Conservation (phyloP, 53 echinoderm and acorn worm genomes). For the Echinometra lucunter region DNA sequence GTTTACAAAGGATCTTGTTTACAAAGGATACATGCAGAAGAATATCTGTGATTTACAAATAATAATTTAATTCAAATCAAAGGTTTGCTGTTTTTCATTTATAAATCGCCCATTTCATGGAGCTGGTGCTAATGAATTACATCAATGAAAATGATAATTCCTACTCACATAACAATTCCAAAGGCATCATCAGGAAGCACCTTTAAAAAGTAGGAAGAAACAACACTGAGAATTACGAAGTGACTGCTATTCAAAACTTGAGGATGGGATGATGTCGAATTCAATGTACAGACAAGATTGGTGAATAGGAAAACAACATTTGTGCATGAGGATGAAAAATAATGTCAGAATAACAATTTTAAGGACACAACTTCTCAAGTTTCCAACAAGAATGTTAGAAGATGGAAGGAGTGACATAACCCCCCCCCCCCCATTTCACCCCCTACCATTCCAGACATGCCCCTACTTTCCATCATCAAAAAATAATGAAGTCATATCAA, state of each 20-base stretch:
- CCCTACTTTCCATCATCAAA: too few relatives aligned
- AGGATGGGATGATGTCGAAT: background rate
- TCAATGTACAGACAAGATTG: background rate
- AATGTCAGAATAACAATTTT: too few relatives aligned
- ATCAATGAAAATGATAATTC: background rate
- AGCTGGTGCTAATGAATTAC: too few relatives aligned
- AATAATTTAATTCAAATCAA: background rate
- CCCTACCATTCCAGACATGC: too few relatives aligned
- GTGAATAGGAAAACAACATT: background rate
- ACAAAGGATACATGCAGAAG: background rate
- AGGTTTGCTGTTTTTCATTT: too few relatives aligned
- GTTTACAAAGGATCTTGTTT: background rate
- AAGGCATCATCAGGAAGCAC: constrained; percentile 86
- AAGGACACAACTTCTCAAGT: too few relatives aligned
- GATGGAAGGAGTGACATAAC: too few relatives aligned
- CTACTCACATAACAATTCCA: constrained; percentile 93
- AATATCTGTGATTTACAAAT: background rate
- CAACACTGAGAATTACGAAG: background rate
- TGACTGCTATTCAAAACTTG: background rate
- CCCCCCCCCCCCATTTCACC: too few relatives aligned
- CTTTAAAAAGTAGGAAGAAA: constrained; percentile 24
- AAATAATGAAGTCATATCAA: background rate
- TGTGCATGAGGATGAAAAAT: too few relatives aligned
- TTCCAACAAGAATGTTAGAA: too few relatives aligned
- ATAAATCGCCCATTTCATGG: too few relatives aligned